These are phyloP conservation scores for Heterodera filipjevi DNA, from an alignment of 2,888 invertebrate species.

Conservation along the genomic window DNA sequence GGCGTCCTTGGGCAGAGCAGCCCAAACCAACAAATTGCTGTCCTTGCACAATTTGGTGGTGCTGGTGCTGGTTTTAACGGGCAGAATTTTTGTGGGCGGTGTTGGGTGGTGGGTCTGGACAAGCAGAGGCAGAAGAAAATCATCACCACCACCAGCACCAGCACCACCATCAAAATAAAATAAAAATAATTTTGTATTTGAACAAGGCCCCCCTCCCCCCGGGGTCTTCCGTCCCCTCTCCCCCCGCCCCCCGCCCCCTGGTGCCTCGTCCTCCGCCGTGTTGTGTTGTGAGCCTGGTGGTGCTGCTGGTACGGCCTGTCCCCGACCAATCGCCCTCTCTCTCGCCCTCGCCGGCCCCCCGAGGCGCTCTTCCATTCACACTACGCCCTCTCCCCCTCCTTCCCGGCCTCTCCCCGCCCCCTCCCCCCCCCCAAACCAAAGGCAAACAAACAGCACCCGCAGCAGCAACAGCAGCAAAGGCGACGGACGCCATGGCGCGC, in stretches of 20 bases:
- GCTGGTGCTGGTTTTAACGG: neutral
- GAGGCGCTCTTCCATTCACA: no score
- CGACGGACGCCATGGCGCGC: no score
- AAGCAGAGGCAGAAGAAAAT: neutral
- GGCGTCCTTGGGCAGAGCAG: no score
- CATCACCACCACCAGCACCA: no score
- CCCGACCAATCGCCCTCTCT: neutral
- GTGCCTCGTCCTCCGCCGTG: neutral
- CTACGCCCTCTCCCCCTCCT: neutral
- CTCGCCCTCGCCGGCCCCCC: no score
- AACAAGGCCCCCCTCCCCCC: neutral
- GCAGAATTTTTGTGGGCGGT: no score
- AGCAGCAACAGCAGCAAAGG: no score
- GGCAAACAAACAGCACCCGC: neutral
- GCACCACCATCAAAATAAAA: neutral
- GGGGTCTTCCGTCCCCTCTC: neutral
- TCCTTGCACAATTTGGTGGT: neutral
- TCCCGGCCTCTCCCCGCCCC: no score
- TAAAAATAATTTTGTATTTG: neutral
- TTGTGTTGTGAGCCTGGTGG: neutral
- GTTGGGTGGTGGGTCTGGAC: constrained; percentile 6
- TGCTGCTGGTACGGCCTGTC: constrained; percentile 12
- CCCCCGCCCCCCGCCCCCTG: neutral
- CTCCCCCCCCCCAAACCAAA: neutral
- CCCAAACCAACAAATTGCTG: neutral